Evolutionary conservation across 2,113 vertebrate genomes (phyloP).

Genomic region (Daboia siamensis): DNA sequence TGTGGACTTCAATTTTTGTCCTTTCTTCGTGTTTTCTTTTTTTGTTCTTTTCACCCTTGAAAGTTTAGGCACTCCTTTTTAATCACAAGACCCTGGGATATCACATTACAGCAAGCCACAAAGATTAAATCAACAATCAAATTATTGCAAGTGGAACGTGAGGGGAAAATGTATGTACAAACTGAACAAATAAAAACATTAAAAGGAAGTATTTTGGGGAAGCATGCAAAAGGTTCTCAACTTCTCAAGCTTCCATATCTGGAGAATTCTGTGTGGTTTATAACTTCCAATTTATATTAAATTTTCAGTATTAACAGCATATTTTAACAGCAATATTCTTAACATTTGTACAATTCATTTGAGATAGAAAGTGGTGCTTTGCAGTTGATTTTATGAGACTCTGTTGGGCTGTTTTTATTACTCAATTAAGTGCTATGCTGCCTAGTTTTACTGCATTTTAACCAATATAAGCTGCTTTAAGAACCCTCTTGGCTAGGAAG

Average conservation of each 20-base stretch:
- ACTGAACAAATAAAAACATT: slow-evolving; percentile 22
- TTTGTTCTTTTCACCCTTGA: slow-evolving; percentile 37
- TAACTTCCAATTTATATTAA: neutral
- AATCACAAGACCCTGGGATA: slow-evolving; percentile 54
- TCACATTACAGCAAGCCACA: slow-evolving; percentile 53
- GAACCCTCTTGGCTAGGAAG: neutral
- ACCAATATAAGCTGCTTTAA: neutral
- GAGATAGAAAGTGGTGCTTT: neutral
- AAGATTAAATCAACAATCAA: slow-evolving; percentile 51
- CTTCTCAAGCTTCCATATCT: neutral
- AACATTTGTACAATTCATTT: neutral
- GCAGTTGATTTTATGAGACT: neutral
- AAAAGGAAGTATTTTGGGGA: slow-evolving; percentile 21
- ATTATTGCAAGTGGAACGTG: neutral
- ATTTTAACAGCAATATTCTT: neutral
- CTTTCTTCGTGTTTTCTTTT: slow-evolving; percentile 46
- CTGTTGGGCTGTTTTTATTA: neutral
- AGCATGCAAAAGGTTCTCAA: slow-evolving; percentile 21
- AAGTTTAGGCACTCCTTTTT: slow-evolving; percentile 49
- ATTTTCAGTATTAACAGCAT: neutral
- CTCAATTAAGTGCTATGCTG: neutral
- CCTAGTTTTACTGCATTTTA: neutral
- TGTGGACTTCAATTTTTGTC: neutral
- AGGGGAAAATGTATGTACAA: neutral
- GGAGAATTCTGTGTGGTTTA: neutral